These are phyloP conservation scores for Carettochelys insculpta DNA, from an alignment of 2,113 vertebrate genomes.

Conservation along the genomic window DNA sequence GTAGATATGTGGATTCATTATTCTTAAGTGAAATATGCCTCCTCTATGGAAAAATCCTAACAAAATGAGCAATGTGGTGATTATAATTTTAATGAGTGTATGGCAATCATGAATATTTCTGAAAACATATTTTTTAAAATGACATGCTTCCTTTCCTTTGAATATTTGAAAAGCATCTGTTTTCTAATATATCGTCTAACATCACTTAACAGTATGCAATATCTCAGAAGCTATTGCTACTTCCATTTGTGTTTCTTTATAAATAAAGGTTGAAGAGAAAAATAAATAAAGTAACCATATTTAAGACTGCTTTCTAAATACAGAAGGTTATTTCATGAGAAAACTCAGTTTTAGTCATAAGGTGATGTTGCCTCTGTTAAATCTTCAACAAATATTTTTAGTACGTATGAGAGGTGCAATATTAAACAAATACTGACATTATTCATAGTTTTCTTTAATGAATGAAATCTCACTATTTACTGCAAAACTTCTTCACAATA, in stretches of 20 bases:
- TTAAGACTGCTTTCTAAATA: not conserved
- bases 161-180: not conserved
- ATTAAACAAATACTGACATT: not conserved
- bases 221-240: not conserved
- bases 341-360: not conserved
- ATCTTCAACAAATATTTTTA: not conserved
- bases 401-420: not conserved
- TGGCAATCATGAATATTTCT: not conserved
- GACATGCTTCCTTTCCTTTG: not conserved
- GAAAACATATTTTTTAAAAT: conserved; percentile 7
- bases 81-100: conserved; percentile 11
- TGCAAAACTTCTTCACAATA: not conserved
- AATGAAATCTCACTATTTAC: no score
- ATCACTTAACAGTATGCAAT: rapidly evolving
- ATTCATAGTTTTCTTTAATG: not conserved
- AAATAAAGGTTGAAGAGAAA: not conserved
- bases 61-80: rapidly evolving
- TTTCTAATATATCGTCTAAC: not conserved
- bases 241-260: not conserved
- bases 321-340: not conserved
- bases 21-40: not conserved
- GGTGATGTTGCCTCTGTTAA: not conserved
- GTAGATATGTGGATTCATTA: not conserved
- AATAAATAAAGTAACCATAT: not conserved
- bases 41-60: not conserved